Conservation (phyloP, 2,797 vertebrate species). For the Schizopygopsis malacanthus region DNA sequence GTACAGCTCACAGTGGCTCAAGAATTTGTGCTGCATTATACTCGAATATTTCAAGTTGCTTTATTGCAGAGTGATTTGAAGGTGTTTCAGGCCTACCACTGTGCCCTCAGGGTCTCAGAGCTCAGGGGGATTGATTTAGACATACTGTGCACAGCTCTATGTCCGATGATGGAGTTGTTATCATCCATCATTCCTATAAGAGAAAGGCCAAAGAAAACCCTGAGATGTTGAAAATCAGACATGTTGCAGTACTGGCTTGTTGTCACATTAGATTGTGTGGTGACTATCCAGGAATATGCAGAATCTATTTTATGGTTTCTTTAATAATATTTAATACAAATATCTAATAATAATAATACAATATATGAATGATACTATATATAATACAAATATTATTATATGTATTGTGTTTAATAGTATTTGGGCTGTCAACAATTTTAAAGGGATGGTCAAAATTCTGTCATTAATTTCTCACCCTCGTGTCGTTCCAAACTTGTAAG, state of each 20-base stretch:
- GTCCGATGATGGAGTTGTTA: conserved; percentile 26
- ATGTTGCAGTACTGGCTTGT: conserved; percentile 14
- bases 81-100: conserved; percentile 40
- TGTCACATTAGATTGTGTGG: conserved; percentile 1
- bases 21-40: conserved; percentile 49
- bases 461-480: too few relatives aligned
- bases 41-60: conserved; percentile 25
- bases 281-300: background rate
- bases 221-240: conserved; percentile 29
- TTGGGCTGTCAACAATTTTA: too few relatives aligned
- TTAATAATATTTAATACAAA: background rate
- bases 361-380: background rate
- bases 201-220: conserved; percentile 22
- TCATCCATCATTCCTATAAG: conserved; percentile 53
- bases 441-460: too few relatives aligned
- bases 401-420: too few relatives aligned
- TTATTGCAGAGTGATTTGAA: conserved; percentile 44
- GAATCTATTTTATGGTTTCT: background rate
- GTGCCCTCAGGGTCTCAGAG: conserved; percentile 30
- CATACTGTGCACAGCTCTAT: background rate
- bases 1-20: conserved; percentile 33
- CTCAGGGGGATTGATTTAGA: conserved; percentile 10
- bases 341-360: background rate
- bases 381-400: background rate
- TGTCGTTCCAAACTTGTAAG: too few relatives aligned